Evolutionary conservation across 2,797 vertebrate genomes (phyloP).

Genomic region (Nyctalus aviator): DNA sequence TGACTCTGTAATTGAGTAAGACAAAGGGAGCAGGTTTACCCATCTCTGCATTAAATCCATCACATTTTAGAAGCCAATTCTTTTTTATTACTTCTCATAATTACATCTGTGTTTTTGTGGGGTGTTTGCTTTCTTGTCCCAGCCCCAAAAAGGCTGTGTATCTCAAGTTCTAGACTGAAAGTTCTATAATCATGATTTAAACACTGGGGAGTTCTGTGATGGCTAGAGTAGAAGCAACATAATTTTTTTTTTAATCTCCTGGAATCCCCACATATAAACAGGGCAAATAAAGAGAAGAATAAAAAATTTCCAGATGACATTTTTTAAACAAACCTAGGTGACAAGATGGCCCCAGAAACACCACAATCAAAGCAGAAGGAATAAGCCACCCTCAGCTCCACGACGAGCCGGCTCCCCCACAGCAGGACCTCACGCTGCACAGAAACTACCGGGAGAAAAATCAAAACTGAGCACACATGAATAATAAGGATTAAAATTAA

Average conservation of each 20-base stretch:
- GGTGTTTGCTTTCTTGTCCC: neutral
- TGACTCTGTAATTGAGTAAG: neutral
- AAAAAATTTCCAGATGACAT: neutral
- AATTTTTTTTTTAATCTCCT: neutral
- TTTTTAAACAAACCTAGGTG: neutral
- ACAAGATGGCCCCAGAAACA: neutral
- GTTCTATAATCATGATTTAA: slow-evolving; percentile 6
- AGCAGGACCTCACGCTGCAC: neutral
- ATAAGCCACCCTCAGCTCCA: neutral
- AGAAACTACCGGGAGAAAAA: neutral
- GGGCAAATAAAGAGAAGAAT: neutral
- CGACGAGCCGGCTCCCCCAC: neutral
- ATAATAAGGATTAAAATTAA: neutral
- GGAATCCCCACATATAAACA: neutral
- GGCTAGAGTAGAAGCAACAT: neutral
- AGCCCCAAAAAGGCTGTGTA: neutral
- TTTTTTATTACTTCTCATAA: slow-evolving; percentile 53
- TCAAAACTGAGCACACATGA: neutral
- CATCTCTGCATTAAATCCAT: neutral
- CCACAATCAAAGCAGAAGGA: neutral
- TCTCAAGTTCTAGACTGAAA: slow-evolving; percentile 39
- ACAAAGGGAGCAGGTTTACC: neutral
- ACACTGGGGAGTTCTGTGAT: neutral
- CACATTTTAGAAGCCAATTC: neutral
- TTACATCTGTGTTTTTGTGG: neutral